Base-by-base conservation (phyloP, 2,113 vertebrate species). In the Oxygymnocypris stewartii region DNA sequence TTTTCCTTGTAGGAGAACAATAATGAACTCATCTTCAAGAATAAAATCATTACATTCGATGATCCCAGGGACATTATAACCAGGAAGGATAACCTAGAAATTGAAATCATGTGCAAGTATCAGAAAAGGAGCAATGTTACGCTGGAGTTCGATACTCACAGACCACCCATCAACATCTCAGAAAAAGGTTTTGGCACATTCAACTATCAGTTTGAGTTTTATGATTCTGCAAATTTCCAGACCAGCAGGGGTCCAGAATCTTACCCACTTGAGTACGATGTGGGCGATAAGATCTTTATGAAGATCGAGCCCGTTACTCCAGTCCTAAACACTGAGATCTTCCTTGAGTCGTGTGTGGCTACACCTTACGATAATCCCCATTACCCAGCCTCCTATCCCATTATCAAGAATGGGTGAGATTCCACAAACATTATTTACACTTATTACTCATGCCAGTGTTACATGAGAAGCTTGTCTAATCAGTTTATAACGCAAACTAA, bases 311-410 rank as follows among this genome's bases (percentile, higher is more conserved):
- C 92, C 4, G 69, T 88, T 0, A 82, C 91, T 10, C 54, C 90
- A 0, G 1, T 94, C 86, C 87, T 88, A 77, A 91, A 91, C 89
- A 94, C 93, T 0, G 87, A 91, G 89, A 88, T 95, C 86, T 94
- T 95, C 81, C 91, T 95, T 51, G 93, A 94, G 87, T 93, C 94
- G 59, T 95, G 94, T 91, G 90, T 73, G 20, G 94, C 93, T 14
- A 78, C 93, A 1, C 94, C 93, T 0, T 93, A 93, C 3, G 94
- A 95, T 89, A 92, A 91, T 87, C 90, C 93, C 8, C 92, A 89
- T 78, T 92, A 84, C 74, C 67, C n/a, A 0, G 65, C 79, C 7
- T 89, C 88, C 23, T 95, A 95, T 85, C 14, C 91, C 88, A 92
- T 95, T 91, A 93, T 94, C 49, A 85, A 91, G 18, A 90, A 94